Conservation (phyloP, 2,113 vertebrate genomes). For the Gavia stellata region DNA sequence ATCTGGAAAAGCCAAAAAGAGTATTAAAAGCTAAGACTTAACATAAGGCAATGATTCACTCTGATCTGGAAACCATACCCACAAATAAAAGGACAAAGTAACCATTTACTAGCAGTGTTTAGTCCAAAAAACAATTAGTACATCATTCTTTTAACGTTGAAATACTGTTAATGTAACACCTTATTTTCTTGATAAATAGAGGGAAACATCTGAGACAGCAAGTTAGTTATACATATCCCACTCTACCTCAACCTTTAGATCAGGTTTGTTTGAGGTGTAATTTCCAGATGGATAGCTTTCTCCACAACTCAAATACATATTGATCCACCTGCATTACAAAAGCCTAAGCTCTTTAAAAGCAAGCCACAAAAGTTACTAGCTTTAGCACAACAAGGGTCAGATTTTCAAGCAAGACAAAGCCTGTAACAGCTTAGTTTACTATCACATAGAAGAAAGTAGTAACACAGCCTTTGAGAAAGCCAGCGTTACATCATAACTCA, state of each 20-base stretch:
- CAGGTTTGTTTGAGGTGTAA: neutral
- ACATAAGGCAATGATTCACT: neutral
- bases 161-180: neutral
- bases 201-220: neutral
- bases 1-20: constrained; percentile 72
- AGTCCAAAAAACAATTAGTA: neutral
- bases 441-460: neutral
- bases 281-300: neutral
- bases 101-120: neutral
- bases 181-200: neutral
- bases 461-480: neutral
- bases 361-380: neutral
- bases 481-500: neutral
- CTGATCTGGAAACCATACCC: neutral
- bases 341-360: neutral
- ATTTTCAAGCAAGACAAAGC: neutral
- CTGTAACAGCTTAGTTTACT: neutral
- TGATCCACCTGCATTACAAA: neutral
- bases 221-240: neutral
- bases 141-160: neutral
- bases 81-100: neutral
- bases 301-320: neutral
- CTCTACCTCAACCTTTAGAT: neutral
- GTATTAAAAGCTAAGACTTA: neutral
- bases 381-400: neutral